Conservation (phyloP, 2,888 invertebrate genomes). For the Scaptomyza cyrtandrae region DNA sequence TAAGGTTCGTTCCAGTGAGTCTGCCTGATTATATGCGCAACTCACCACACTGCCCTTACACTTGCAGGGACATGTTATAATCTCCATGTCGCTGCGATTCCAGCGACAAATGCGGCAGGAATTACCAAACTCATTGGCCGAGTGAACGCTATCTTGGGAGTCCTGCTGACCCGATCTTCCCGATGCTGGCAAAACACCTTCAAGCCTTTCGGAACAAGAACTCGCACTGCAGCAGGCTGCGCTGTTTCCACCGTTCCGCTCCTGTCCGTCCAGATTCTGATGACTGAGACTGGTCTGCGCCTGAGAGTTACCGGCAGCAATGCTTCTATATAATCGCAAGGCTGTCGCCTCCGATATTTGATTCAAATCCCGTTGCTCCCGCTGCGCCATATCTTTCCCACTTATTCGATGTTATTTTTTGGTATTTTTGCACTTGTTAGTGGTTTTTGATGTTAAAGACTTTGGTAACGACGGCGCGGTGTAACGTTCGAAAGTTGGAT, state of each 20-base stretch:
- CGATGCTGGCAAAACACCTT: background rate
- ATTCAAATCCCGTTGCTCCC: slow-evolving; percentile 12
- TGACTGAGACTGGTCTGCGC: background rate
- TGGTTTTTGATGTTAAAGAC: slow-evolving; percentile 13
- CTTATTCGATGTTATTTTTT: background rate
- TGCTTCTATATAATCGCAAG: slow-evolving; percentile 68
- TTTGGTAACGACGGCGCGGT: slow-evolving; percentile 14
- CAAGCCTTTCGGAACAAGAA: slow-evolving; percentile 11
- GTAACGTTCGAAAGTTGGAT: slow-evolving; percentile 47
- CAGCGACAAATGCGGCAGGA: slow-evolving; percentile 83
- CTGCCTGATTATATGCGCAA: background rate
- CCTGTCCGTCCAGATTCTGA: background rate
- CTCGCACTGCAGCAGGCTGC: background rate
- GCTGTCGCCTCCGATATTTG: slow-evolving; percentile 68
- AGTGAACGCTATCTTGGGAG: slow-evolving; percentile 66
- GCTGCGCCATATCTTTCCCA: slow-evolving; percentile 47
- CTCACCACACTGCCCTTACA: slow-evolving; percentile 83
- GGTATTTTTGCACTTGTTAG: slow-evolving; percentile 1
- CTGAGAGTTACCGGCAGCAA: slow-evolving; percentile 26
- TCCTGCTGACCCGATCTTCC: background rate
- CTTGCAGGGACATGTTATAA: slow-evolving; percentile 81
- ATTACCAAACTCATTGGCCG: slow-evolving; percentile 74
- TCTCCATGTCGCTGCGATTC: slow-evolving; percentile 76
- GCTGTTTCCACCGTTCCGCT: background rate
- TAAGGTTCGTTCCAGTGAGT: background rate